Conservation (phyloP, 2,797 vertebrate species). For the Setipinna tenuifilis region DNA sequence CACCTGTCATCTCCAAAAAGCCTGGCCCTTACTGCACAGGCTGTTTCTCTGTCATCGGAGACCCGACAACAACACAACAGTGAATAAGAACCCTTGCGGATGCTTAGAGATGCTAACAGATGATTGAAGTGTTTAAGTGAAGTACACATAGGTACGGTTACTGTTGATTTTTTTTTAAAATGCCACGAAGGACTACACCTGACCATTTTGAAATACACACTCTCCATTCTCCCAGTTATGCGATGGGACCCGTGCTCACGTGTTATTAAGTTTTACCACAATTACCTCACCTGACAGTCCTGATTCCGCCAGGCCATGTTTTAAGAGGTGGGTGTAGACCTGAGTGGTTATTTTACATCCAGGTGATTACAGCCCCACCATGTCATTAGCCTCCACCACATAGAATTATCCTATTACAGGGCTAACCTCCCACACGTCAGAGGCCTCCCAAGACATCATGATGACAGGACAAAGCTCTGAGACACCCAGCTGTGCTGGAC, state of each 20-base stretch:
- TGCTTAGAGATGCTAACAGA: not conserved
- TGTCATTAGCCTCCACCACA: conserved; percentile 44
- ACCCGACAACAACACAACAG: conserved; percentile 52
- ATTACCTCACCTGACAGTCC: not conserved
- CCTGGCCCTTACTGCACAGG: conserved; percentile 52
- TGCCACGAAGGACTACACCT: not conserved
- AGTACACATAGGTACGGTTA: not conserved
- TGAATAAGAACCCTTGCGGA: conserved; percentile 8
- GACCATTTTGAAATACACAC: not conserved
- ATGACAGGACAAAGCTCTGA: not conserved
- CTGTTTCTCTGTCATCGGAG: conserved; percentile 62
- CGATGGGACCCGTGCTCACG: not conserved
- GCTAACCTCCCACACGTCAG: conserved; percentile 10
- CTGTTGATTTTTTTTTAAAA: not conserved
- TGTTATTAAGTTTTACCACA: not conserved
- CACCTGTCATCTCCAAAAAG: conserved; percentile 45
- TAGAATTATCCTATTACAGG: conserved; percentile 14
- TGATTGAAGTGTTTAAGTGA: not conserved
- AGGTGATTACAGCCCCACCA: conserved; percentile 47
- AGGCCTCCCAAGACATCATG: not conserved
- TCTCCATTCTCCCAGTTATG: not conserved
- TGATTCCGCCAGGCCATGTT: conserved; percentile 12
- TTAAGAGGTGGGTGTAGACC: not conserved
- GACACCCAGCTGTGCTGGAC: not conserved
- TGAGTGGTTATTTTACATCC: conserved; percentile 39